Base-by-base conservation (phyloP, 2,888 invertebrate species). In the Drosophila birchii region DNA sequence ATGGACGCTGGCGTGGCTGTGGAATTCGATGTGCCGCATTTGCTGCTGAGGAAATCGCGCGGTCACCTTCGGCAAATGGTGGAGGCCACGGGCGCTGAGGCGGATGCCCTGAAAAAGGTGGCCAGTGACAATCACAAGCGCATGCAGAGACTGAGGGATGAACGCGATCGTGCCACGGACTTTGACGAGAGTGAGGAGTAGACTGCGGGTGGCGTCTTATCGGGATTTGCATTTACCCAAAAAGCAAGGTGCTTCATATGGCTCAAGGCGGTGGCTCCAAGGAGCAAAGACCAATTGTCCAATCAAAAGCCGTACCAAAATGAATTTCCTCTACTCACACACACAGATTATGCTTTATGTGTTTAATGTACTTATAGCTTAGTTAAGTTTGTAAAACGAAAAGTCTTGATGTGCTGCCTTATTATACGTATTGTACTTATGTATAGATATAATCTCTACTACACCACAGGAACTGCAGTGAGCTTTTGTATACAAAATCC, bases 1-100 rank as follows among this genome's bases (percentile, higher is more conserved):
- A 96, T 98, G 95, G 96, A 97, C 88, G 94, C 95, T 8, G 98
- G 98, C 1, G 92, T 93, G 20, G 94, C 96, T 64, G 95, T 95
- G 63, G 96, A 96, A 92, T 96, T 95, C 83, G 96, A 95, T 90
- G 94, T 95, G 82, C 96, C 96, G 0, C 93, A 95, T 90, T 93
- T 94, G 67, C 92, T 96, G 59, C 93, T 96, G 41, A 93, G 92
- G 79, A 94, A 94, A 78, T 93, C 94, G 3, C 93, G 94, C 5
- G 94, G 96, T 6, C 91, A 94, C 63, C 94, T 96, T 71, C 91
- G 94, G 3, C 94, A 94, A 88, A 96, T 96, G 96, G 95, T 96
- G 0, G 94, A 94, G 60, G 95, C 96, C 87, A 95, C 95, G 54
- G 96, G 95, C 74, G 93, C 93, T 34, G 92, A 92, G 67, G 91